A percentile compares a stretch with the other conserved stretches of the same genome.
Evolutionary conservation across 2,888 invertebrate species (phyloP).

Genomic region (Drosophila melanosoma): DNA sequence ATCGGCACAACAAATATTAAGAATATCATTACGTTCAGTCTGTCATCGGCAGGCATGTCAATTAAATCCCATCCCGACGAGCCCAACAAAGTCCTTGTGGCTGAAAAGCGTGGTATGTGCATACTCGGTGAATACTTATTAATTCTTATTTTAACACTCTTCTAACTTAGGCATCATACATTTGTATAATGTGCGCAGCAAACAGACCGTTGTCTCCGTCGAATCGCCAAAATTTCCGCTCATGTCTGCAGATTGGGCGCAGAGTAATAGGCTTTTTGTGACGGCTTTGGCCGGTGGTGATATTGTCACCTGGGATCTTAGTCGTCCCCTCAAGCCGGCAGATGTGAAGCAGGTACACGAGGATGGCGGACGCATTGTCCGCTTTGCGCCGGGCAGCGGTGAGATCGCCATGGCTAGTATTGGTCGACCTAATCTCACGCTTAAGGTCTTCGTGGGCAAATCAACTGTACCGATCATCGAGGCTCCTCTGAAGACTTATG

Average conservation of each 20-base stretch:
- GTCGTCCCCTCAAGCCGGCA: constrained; percentile 87
- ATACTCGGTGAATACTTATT: no score
- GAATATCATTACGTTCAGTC: constrained; percentile 87
- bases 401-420: constrained; percentile 88
- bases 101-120: constrained; percentile 87
- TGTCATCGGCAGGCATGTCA: constrained; percentile 89
- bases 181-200: constrained; percentile 89
- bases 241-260: constrained; percentile 90
- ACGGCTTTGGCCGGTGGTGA: constrained; percentile 89
- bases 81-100: constrained; percentile 89
- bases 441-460: constrained; percentile 88
- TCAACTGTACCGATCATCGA: constrained; percentile 86
- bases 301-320: constrained; percentile 89
- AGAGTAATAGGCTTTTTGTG: constrained; percentile 86
- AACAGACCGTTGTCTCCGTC: constrained; percentile 88
- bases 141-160: not conserved
- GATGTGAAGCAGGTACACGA: constrained; percentile 87
- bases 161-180: constrained; percentile 86
- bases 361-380: constrained; percentile 87
- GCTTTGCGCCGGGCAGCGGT: constrained; percentile 87
- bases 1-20: constrained; percentile 85
- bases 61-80: constrained; percentile 90
- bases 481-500: constrained; percentile 86
- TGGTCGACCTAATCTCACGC: constrained; percentile 88
- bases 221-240: constrained; percentile 88